A percentile compares a stretch with the other conserved stretches of the same genome.
These are phyloP conservation scores for Prietella phreatophila DNA, from an alignment of 2,113 vertebrate species.

Conservation along the genomic window DNA sequence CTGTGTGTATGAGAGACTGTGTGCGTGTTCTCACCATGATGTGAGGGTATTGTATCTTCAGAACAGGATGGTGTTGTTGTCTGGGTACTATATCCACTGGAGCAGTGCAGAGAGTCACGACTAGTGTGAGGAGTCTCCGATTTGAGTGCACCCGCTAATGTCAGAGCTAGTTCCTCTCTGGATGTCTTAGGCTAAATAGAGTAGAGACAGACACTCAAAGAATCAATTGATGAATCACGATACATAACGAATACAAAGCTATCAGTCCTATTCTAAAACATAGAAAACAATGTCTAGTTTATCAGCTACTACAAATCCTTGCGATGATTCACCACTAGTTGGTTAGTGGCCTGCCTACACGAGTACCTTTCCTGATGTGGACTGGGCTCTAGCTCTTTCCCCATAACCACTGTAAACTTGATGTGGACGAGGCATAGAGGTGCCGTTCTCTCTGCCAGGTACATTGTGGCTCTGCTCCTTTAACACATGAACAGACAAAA, in stretches of 20 bases:
- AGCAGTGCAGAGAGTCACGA: conserved; percentile 80
- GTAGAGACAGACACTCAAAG: neutral
- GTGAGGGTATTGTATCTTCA: conserved; percentile 79
- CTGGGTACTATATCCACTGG: conserved; percentile 83
- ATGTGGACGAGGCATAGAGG: conserved; percentile 48
- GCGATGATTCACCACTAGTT: neutral
- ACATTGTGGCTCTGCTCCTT: conserved; percentile 53
- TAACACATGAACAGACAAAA: neutral
- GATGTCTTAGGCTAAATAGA: conserved; percentile 63
- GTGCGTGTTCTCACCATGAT: conserved; percentile 61
- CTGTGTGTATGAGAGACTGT: neutral
- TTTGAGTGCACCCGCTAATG: conserved; percentile 66
- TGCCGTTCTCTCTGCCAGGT: conserved; percentile 56
- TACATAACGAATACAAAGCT: neutral
- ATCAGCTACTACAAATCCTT: neutral
- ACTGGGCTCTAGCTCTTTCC: conserved; percentile 52
- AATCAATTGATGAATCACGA: neutral
- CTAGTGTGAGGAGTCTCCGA: conserved; percentile 71
- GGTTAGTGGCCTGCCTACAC: neutral
- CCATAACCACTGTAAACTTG: conserved; percentile 46
- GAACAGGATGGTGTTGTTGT: conserved; percentile 83
- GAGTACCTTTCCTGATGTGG: conserved; percentile 55
- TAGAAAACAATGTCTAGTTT: neutral
- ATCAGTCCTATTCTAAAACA: neutral
- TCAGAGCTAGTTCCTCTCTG: conserved; percentile 74